A percentile compares a stretch with the other conserved stretches of the same genome.
phyloP scores from a whole-genome alignment of 2,113 vertebrate species.

The Mola mola region DNA sequence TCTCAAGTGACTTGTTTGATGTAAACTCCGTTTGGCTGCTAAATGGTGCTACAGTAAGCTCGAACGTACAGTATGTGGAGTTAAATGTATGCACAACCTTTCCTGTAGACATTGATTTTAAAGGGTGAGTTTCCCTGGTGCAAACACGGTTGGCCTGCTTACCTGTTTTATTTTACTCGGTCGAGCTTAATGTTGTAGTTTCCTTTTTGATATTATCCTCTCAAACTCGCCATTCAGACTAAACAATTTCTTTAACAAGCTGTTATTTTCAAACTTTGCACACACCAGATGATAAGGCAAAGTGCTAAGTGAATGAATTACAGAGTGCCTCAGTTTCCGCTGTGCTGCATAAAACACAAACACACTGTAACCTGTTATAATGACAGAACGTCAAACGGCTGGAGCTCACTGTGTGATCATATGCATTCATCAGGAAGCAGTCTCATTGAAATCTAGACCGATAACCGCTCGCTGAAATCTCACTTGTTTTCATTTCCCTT shows the following conservation, averaged over 20 bases:
- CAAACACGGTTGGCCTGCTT: slow-evolving; percentile 6
- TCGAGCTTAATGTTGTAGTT: slow-evolving; percentile 1
- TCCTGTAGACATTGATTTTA: neutral
- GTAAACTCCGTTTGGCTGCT: slow-evolving; percentile 30
- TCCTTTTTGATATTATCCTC: slow-evolving; percentile 22
- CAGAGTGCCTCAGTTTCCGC: slow-evolving; percentile 27
- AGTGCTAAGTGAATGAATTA: slow-evolving; percentile 29
- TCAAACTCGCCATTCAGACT: slow-evolving; percentile 36
- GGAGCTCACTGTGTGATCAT: slow-evolving; percentile 24
- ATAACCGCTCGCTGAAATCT: too few species aligned
- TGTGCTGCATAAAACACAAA: slow-evolving; percentile 19
- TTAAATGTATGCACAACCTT: slow-evolving; percentile 10
- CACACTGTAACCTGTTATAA: neutral
- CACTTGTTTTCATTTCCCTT: slow-evolving; percentile 10
- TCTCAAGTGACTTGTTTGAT: slow-evolving; percentile 18
- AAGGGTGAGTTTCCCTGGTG: neutral
- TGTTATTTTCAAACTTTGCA: slow-evolving; percentile 49
- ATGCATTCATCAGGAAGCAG: neutral
- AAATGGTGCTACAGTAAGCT: slow-evolving; percentile 29
- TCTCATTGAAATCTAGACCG: too few species aligned
- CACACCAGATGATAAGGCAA: slow-evolving; percentile 45
- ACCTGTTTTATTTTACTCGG: slow-evolving; percentile 24
- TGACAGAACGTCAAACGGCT: slow-evolving; percentile 16
- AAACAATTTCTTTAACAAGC: slow-evolving; percentile 54
- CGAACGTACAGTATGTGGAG: neutral